Evolutionary conservation across 2,797 vertebrate species (phyloP), one percentile per base, ranked within the genome.

Genomic region (Sparus aurata): DNA sequence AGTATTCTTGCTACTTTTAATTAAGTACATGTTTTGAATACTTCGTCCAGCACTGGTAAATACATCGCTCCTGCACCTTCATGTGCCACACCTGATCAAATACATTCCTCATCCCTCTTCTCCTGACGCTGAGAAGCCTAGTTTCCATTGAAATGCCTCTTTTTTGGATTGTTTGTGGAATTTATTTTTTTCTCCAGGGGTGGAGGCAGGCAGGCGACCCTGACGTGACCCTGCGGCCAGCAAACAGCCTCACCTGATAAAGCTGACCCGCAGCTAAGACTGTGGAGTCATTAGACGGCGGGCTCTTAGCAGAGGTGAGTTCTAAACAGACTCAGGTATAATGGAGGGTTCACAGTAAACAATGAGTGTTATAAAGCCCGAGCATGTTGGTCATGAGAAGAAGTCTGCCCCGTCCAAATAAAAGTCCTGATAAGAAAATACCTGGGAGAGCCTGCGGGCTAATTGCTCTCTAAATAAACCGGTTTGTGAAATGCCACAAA

Each of bases 351-450:
- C 93, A 90, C 61, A 81, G 95, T 95, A 95, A 97, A 97, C 96
- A 97, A 23, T 93, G 93, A 95, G 94, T 79, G 94, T 94, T 94
- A 96, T 97, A 97, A 97, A 97, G 93, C 88, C 91, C 82, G 81
- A 93, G 91, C 88, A 77, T 60, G 94, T 91, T 87, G 91, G 89
- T 80, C 90, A 87, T 45, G 75, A 84, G 84, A 84, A 89, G 62
- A 74, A 76, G 84, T 83, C 86, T 85, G 64, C 77, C 85, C 82
- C 83, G 65, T 76, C 87, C 77, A 95, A 95, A 95, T 85, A 93
- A 89, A 89, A 80, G 74, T 13, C 54, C 92, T 93, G 94, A 96
- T 95, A 96, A 96, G 93, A 81, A 87, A 86, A 87, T 84, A 77
- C 80, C 84, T 87, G 75, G 18, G 78, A 79, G 47, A 77, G 72